Percentiles rank a stretch among this genome's conserved stretches.
Evolutionary conservation across 2,797 vertebrate genomes (phyloP).

Genomic region (Coilia nasus): DNA sequence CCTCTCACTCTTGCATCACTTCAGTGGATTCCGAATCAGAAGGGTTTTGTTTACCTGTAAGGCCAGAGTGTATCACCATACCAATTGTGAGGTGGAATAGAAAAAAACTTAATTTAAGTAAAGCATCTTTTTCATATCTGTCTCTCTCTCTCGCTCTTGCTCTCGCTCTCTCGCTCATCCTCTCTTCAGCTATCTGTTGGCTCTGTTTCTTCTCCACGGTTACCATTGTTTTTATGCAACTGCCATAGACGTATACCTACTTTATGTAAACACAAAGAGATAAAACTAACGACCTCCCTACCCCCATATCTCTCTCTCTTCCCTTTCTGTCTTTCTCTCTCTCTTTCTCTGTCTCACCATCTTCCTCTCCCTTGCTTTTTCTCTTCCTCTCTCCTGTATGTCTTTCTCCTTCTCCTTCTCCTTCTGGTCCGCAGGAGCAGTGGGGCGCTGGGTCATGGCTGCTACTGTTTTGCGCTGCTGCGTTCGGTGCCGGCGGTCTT

Average conservation of each 20-base stretch:
- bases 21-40: neutral
- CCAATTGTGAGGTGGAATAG: neutral
- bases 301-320: neutral
- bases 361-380: constrained; percentile 9
- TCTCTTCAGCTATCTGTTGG: neutral
- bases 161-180: neutral
- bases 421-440: constrained; percentile 68
- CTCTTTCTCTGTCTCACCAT: neutral
- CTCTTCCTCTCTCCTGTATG: neutral
- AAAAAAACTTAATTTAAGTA: neutral
- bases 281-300: neutral
- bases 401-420: constrained; percentile 28
- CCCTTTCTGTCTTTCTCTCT: neutral
- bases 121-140: neutral
- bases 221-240: neutral
- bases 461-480: constrained; percentile 89
- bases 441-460: constrained; percentile 81
- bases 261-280: neutral
- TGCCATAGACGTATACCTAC: neutral
- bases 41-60: neutral
- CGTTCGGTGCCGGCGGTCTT: constrained; percentile 81
- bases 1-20: neutral
- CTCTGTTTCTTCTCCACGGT: no score
- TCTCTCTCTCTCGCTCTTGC: neutral
- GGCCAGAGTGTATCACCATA: neutral